phyloP scores from a whole-genome alignment of 2,888 invertebrate genomes.

The Macaria liturata region DNA sequence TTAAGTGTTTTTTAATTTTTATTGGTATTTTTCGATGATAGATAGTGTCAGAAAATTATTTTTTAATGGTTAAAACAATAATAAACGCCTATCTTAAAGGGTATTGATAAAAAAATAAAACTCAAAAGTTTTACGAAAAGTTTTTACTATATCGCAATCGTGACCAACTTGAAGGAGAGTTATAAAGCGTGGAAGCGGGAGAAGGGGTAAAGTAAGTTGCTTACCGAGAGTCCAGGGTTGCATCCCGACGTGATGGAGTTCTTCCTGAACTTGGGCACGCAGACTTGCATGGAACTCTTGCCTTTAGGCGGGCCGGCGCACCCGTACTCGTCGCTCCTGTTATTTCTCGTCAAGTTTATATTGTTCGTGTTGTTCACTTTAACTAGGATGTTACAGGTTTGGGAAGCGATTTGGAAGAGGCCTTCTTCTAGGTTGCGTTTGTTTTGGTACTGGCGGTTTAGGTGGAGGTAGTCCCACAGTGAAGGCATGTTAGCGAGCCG shows the following conservation, averaged over 20 bases:
- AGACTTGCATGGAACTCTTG: conserved; percentile 79
- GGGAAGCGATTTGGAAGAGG: conserved; percentile 90
- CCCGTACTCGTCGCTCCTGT: conserved; percentile 85
- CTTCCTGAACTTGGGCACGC: conserved; percentile 81
- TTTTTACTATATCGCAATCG: no score
- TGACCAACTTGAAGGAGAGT: no score
- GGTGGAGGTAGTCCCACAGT: conserved; percentile 84
- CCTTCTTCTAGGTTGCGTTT: conserved; percentile 89
- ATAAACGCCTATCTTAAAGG: no score
- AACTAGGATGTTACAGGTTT: conserved; percentile 89
- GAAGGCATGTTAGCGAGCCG: conserved; percentile 78
- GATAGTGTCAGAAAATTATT: no score
- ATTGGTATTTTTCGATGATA: no score
- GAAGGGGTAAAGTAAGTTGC: conserved; percentile 36
- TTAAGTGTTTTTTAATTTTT: no score
- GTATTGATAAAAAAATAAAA: no score
- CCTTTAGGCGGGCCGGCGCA: conserved; percentile 71
- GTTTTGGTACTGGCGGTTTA: conserved; percentile 76
- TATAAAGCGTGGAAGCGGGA: no score
- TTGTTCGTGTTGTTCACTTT: conserved; percentile 91
- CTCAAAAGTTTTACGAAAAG: no score
- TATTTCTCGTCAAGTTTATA: conserved; percentile 86
- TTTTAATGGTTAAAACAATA: no score
- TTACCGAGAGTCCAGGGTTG: conserved; percentile 85
- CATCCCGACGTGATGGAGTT: conserved; percentile 78